These are phyloP conservation scores for Nemurella pictetii DNA, from an alignment of 2,888 invertebrate species.

Conservation along the genomic window DNA sequence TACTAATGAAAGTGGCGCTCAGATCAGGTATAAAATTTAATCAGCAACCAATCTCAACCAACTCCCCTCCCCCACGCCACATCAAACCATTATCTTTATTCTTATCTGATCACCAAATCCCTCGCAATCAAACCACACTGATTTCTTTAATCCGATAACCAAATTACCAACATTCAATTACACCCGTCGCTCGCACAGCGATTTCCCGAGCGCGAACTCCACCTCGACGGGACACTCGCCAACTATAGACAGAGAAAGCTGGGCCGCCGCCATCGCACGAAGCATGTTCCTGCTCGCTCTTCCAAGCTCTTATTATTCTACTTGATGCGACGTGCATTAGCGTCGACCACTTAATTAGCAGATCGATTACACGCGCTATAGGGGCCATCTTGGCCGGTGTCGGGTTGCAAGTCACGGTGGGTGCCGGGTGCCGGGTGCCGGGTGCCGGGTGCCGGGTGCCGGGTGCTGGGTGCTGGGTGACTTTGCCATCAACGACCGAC, in stretches of 20 bases:
- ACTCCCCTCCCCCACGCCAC: too few species aligned
- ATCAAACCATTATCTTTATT: not conserved
- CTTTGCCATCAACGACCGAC: not conserved
- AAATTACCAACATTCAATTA: not conserved
- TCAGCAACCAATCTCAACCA: too few species aligned
- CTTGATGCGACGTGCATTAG: constrained; percentile 19
- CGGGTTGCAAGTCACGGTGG: not conserved
- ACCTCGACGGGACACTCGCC: not conserved
- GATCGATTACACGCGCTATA: not conserved
- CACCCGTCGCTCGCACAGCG: not conserved
- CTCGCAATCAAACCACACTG: not conserved
- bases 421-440: too few species aligned
- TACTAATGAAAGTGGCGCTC: too few species aligned
- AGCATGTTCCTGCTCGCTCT: not conserved
- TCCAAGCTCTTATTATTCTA: not conserved
- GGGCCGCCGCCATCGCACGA: not conserved
- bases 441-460: too few species aligned
- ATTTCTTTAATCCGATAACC: not conserved
- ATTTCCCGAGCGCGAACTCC: not conserved
- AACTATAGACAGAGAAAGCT: not conserved
- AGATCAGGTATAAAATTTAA: too few species aligned
- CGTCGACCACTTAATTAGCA: not conserved
- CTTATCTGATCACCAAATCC: not conserved
- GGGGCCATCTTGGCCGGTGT: not conserved
- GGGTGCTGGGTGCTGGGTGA: too few species aligned